Evolutionary conservation across 2,113 vertebrate genomes (phyloP).

Genomic region (Vulpes lagopus): DNA sequence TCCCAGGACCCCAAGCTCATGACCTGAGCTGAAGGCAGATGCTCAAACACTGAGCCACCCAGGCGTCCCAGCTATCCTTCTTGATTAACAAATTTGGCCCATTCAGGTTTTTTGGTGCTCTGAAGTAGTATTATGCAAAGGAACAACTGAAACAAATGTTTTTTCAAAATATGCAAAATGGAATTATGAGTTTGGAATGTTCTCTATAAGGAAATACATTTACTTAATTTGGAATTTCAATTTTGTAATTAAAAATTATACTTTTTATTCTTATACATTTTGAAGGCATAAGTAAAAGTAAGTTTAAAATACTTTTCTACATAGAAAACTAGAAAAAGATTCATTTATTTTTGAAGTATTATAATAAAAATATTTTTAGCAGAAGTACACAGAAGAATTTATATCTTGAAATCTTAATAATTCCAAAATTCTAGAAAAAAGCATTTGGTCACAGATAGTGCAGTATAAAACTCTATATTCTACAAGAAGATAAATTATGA

Average conservation of each 20-base stretch:
- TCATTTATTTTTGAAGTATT: neutral
- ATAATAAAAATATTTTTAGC: neutral
- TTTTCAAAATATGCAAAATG: conserved; percentile 19
- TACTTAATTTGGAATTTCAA: conserved; percentile 30
- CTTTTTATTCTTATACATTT: conserved; percentile 16
- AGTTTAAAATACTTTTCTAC: neutral
- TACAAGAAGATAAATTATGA: neutral
- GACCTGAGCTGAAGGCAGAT: no score
- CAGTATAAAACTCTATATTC: conserved; percentile 30
- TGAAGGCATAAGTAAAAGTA: conserved; percentile 57
- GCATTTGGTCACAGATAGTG: neutral
- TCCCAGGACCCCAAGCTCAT: no score
- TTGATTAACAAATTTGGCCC: conserved; percentile 80
- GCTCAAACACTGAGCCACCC: no score
- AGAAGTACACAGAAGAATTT: neutral
- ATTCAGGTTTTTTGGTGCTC: conserved; percentile 64
- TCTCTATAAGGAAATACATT: neutral
- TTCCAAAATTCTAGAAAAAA: neutral
- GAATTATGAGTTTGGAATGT: neutral
- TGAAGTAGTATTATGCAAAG: neutral
- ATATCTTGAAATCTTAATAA: conserved; percentile 49
- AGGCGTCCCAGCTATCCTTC: conserved; percentile 76
- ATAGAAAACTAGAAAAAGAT: conserved; percentile 3
- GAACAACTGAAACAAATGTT: neutral
- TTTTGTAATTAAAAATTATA: neutral